A percentile compares a stretch with the other conserved stretches of the same genome.
Evolutionary conservation across 37 sponge, comb jelly and placozoan genomes (phyloP).

Genomic region (Halichondria panicea): DNA sequence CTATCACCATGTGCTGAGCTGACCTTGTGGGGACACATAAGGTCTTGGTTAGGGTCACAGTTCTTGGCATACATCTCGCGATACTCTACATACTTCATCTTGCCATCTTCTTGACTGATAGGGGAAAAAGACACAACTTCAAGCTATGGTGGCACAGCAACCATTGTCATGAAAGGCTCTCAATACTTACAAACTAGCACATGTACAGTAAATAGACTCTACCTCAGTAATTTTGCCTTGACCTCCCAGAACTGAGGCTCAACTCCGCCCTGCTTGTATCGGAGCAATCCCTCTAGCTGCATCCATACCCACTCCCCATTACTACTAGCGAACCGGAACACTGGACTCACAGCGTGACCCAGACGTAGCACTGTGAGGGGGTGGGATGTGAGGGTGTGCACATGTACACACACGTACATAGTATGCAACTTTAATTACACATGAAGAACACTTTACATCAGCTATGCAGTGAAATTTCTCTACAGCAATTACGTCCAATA

Average conservation of each 20-base stretch:
- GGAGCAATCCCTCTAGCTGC: conserved; percentile 39
- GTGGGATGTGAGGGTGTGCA: background rate
- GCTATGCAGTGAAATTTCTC: background rate
- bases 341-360: conserved; percentile 50
- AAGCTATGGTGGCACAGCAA: conserved; percentile 9
- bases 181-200: background rate
- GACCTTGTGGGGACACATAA: too few species aligned
- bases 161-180: too few species aligned
- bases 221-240: conserved; percentile 45
- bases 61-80: background rate
- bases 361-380: conserved; percentile 44
- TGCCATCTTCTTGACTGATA: background rate
- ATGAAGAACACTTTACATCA: too few species aligned
- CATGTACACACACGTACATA: background rate
- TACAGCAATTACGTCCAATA: background rate
- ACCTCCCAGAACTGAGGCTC: conserved; percentile 35
- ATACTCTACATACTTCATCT: background rate
- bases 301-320: conserved; percentile 70
- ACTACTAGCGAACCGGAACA: conserved; percentile 53
- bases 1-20: too few species aligned
- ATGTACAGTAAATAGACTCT: background rate
- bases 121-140: background rate
- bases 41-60: background rate
- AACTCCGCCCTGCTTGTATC: conserved; percentile 40
- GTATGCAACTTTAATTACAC: background rate